A percentile compares a stretch with the other conserved stretches of the same genome.
These are phyloP conservation scores for Pachydiplax longipennis DNA, from an alignment of 2,888 invertebrate species.

Conservation along the genomic window DNA sequence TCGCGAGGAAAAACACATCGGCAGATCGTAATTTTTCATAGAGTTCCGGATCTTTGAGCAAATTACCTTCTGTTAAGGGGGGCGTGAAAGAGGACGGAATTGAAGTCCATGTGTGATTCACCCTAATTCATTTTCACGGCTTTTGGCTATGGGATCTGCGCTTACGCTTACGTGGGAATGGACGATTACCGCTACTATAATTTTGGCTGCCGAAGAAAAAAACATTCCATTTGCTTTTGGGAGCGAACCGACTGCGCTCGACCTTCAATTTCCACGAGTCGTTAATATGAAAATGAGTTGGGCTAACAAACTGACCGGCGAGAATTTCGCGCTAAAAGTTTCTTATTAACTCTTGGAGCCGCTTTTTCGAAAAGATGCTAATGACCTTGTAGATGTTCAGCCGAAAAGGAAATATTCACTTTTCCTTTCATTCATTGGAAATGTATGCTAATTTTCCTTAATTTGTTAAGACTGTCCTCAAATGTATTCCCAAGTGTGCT, in stretches of 20 bases:
- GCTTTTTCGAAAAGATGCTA: not conserved
- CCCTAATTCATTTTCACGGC: not conserved
- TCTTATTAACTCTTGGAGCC: not conserved
- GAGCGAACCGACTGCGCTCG: not conserved
- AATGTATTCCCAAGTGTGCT: too few species aligned
- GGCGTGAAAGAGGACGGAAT: too few species aligned
- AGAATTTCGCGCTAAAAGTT: too few species aligned
- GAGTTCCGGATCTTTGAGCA: too few species aligned
- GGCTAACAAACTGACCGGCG: not conserved
- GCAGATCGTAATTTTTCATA: too few species aligned
- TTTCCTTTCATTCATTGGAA: too few species aligned
- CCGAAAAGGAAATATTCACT: not conserved
- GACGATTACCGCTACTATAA: not conserved
- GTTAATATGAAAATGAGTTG: not conserved
- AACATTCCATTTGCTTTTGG: not conserved
- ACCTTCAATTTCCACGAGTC: not conserved
- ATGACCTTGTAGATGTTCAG: not conserved
- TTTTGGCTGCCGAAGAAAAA: not conserved
- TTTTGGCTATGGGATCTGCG: not conserved
- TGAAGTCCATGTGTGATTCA: too few species aligned
- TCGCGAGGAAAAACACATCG: too few species aligned
- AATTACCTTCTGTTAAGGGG: too few species aligned
- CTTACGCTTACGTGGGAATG: not conserved
- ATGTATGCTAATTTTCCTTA: too few species aligned
- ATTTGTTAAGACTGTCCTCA: too few species aligned